Conservation (phyloP, 2,888 invertebrate species). For the Patella depressa region DNA sequence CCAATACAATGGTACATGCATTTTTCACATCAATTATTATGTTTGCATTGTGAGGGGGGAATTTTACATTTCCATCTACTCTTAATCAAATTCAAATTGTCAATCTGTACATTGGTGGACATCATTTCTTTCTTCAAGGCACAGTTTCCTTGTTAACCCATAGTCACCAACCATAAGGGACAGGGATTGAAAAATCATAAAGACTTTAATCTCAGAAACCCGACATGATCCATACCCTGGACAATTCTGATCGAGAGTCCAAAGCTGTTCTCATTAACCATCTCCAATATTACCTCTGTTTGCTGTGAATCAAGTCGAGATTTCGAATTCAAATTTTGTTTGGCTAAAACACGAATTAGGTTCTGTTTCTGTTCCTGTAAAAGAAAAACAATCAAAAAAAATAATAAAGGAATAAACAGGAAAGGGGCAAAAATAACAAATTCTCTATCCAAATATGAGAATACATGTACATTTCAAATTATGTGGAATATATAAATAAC, state of each 20-base stretch:
- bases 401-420: background rate
- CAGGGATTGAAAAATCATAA: background rate
- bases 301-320: constrained; percentile 52
- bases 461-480: background rate
- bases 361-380: constrained; percentile 60
- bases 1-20: no score
- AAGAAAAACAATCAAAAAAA: background rate
- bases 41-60: no score
- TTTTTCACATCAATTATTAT: no score
- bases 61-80: no score
- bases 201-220: background rate
- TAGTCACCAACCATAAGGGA: background rate
- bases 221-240: no score
- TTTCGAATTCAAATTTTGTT: constrained; percentile 56
- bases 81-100: no score
- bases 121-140: background rate
- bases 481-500: constrained; percentile 16
- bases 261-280: no score
- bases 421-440: background rate
- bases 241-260: no score
- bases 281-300: constrained; percentile 41
- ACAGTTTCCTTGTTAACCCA: background rate
- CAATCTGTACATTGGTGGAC: no score
- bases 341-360: constrained; percentile 56
- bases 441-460: background rate